Conservation (phyloP, 2,797 vertebrate genomes). For the Bradypus variegatus region DNA sequence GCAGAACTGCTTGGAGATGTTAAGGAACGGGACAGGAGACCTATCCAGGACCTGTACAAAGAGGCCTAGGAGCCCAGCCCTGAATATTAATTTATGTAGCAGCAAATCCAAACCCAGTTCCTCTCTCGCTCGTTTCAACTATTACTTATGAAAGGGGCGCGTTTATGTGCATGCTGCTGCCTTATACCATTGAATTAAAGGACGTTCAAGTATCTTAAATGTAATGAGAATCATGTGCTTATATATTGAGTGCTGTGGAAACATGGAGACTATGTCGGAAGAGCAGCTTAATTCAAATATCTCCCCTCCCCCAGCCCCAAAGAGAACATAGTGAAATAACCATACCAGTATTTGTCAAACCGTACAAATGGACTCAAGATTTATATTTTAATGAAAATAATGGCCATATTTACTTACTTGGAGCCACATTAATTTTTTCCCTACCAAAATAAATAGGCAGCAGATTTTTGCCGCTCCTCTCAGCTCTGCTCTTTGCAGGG, state of each 20-base stretch:
- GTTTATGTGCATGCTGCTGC: background rate
- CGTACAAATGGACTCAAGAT: conserved; percentile 27
- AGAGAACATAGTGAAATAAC: conserved; percentile 44
- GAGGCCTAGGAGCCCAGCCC: background rate
- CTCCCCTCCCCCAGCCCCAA: conserved; percentile 45
- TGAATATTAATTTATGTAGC: conserved; percentile 33
- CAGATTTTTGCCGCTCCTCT: conserved; percentile 29
- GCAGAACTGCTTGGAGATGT: conserved; percentile 2
- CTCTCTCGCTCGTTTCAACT: background rate
- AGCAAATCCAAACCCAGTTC: background rate
- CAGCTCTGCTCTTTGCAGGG: conserved; percentile 12
- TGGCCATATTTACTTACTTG: conserved; percentile 43
- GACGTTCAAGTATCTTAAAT: background rate
- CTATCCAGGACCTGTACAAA: background rate
- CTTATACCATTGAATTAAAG: background rate
- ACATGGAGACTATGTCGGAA: conserved; percentile 57
- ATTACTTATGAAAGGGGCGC: background rate
- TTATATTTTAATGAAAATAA: conserved; percentile 57
- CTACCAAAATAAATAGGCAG: conserved; percentile 38
- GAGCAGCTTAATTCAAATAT: conserved; percentile 54
- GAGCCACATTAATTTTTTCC: conserved; percentile 38
- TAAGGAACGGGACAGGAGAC: background rate
- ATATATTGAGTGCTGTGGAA: conserved; percentile 31
- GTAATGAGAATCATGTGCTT: background rate
- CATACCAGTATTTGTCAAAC: conserved; percentile 34